phyloP scores from a whole-genome alignment of 2,888 invertebrate genomes.

The Eubasilissa splendida region DNA sequence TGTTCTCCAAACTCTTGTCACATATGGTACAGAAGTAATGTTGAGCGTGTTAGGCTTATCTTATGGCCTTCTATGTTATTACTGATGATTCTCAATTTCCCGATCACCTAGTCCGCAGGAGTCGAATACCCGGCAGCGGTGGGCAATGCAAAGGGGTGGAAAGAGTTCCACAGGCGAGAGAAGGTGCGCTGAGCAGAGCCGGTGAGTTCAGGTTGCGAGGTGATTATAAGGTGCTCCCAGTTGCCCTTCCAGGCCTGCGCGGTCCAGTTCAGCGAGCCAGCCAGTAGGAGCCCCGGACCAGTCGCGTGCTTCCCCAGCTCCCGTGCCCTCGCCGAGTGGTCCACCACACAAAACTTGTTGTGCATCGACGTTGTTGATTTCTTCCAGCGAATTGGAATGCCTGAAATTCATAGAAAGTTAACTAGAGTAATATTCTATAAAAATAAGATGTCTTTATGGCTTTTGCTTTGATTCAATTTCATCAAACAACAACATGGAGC shows the following conservation, averaged over 20 bases:
- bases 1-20: too few species aligned
- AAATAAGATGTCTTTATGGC: too few species aligned
- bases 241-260: slow-evolving; percentile 32
- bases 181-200: background rate
- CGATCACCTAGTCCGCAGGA: too few species aligned
- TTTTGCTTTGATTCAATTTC: background rate
- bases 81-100: too few species aligned
- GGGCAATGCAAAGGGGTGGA: background rate
- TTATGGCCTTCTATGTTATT: too few species aligned
- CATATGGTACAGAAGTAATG: too few species aligned
- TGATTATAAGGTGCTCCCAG: slow-evolving; percentile 14
- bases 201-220: background rate
- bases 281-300: background rate
- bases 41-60: too few species aligned
- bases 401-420: background rate
- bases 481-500: too few species aligned
- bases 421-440: too few species aligned
- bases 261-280: slow-evolving; percentile 38
- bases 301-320: background rate
- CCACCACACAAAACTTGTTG: slow-evolving; percentile 35
- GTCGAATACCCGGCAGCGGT: too few species aligned
- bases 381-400: slow-evolving; percentile 32
- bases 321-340: background rate
- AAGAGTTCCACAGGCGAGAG: slow-evolving; percentile 24
- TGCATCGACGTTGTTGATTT: slow-evolving; percentile 20